Evolutionary conservation across 1,140 invertebrate genomes (phyloP).

Genomic region (Leptinotarsa defecta): DNA sequence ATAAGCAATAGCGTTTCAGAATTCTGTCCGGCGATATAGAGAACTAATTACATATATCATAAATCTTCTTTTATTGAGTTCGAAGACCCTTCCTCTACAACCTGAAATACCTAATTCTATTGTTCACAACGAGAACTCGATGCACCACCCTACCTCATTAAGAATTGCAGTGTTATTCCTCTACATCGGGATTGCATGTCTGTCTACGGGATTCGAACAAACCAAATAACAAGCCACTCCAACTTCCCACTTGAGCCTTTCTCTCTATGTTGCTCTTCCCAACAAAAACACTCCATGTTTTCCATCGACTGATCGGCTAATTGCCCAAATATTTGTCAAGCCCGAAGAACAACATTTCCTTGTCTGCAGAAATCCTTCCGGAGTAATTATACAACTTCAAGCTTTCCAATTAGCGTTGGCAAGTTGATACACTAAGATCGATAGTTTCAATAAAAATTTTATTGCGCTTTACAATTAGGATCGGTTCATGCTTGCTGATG

Average conservation of each 20-base stretch:
- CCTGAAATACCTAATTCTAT: too few relatives aligned
- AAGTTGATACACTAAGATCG: conserved; percentile 7
- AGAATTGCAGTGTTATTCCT: neutral
- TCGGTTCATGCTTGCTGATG: neutral
- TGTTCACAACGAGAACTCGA: too few relatives aligned
- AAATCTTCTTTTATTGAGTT: too few relatives aligned
- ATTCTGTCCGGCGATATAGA: too few relatives aligned
- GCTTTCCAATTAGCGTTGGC: neutral
- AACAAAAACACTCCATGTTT: conserved; percentile 1
- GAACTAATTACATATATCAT: too few relatives aligned
- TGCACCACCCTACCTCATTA: too few relatives aligned
- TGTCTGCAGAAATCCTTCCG: conserved; percentile 2
- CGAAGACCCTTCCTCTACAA: too few relatives aligned
- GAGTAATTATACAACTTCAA: conserved; percentile 3
- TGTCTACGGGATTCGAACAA: neutral
- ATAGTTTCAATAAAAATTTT: conserved; percentile 13
- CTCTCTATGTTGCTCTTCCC: neutral
- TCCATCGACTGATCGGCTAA: neutral
- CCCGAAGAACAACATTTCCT: conserved; percentile 2
- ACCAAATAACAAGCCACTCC: neutral
- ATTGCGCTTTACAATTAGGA: conserved; percentile 14
- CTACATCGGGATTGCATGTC: neutral
- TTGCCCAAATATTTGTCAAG: conserved; percentile 8
- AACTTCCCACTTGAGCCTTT: neutral
- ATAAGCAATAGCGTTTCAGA: too few relatives aligned